Base-by-base conservation (phyloP, 1,140 invertebrate genomes). In the Drosophila insularis region DNA sequence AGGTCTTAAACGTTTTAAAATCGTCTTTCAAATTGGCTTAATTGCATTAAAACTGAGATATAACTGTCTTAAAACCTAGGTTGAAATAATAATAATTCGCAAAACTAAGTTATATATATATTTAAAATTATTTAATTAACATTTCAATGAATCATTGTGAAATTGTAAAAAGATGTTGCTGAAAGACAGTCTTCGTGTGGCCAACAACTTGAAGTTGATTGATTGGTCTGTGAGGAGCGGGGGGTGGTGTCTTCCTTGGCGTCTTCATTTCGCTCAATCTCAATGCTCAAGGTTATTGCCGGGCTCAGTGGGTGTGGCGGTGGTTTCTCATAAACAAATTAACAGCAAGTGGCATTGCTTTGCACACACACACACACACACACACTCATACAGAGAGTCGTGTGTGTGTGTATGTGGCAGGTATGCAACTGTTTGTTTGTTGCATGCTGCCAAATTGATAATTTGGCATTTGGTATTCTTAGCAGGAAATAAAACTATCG, bases 221-320 rank as follows among this genome's bases (percentile, higher is more conserved):
- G 14, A 11, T 6, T 4, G 43, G 43, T 1, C 10, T 19, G 17
- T 14, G 40, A 13, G n/a, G 23, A 23, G 4, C 4, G 23, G 0
- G 27, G 27, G 27, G 27, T 4, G 35, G 10, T 3, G 35, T 11
- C 11, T 10, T 37, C 11, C 11, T 10, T 46, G 43, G 43, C 43
- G 43, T 17, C 43, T 46, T 6, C 43, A 46, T 17, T 46, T 46
- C 7, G 14, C 43, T 46, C 2, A 58, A 27, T 72, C 53, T 54
- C 11, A 40, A 61, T 35, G 19, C 55, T 76, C 81, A 87, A 87
- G 82, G 84, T 89, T 87, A 89, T 89, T 84, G 82, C 70, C 84
- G 75, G 79, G 60, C 60, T 59, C 37, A 32, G 37, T 21, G 21
- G 10, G 13, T 23, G 40, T 31, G 37, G 53, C 31, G 35, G 14